Evolutionary conservation across 35 echinoderm and acorn worm genomes (phyloP), one percentile per base, ranked within the genome.

Genomic region (Lytechinus variegatus): DNA sequence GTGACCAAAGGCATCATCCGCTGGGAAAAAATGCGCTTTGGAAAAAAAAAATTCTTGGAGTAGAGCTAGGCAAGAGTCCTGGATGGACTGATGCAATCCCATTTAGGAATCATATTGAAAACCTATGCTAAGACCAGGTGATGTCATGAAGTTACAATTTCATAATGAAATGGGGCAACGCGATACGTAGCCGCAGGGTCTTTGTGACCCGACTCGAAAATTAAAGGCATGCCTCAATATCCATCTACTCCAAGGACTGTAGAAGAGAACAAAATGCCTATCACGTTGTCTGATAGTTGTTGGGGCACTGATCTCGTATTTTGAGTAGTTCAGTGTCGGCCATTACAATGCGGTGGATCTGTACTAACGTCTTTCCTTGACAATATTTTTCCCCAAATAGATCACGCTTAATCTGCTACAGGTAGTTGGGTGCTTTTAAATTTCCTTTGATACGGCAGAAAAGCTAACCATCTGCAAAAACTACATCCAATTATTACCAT

Each of bases 161-260:
- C 52, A 90, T 52, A 90, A 90, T 90, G 88, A 90, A 90, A 90
- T 90, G 88, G 52, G 88, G 88, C 29, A 90, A 90, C 52, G 88
- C 52, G 88, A 90, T 90, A 90, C 88, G 27, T 90, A 51, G 28
- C 88, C 88, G 3, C 7, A 44, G 88, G 88, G 88, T 44, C 28
- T 90, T 14, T 54, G 88, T 90, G 88, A 90, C 88, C 88, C 27
- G 88, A 54, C 88, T 14, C 88, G 88, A 44, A 54, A 54, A 52
- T 90, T 90, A 90, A 90, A 90, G 88, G 88, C 27, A 33, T 44
- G 52, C 88, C 28, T 54, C 0, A 54, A 5, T 4, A n/a, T 79
- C 66, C 16, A 16, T 24, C 66, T 24, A n/a, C 66, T 24, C n/a
- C 66, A n/a, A 0, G 66, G 5, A 79, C 33, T 44, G 33, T 44